These are phyloP conservation scores for Nycteola revayana DNA, from an alignment of 2,888 invertebrate species.

Conservation along the genomic window DNA sequence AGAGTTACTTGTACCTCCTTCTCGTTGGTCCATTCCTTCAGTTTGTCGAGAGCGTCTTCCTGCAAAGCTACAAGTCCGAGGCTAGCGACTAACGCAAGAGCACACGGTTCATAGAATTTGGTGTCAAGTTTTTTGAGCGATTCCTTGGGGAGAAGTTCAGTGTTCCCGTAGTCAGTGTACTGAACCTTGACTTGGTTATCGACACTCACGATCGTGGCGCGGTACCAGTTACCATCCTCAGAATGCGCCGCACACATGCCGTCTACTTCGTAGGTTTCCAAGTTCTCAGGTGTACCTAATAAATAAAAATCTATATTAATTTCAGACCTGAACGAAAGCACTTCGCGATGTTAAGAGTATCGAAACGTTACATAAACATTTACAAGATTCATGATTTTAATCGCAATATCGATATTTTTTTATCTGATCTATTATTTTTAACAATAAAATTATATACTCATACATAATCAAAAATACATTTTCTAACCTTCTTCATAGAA, in stretches of 20 bases:
- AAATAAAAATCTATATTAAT: constrained; percentile 7
- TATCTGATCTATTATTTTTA: too few relatives aligned
- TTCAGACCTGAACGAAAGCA: too few relatives aligned
- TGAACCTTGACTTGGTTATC: constrained; percentile 74
- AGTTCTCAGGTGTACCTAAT: constrained; percentile 58
- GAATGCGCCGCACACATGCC: constrained; percentile 84
- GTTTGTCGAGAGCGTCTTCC: constrained; percentile 54
- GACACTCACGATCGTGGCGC: constrained; percentile 78
- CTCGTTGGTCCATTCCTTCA: constrained; percentile 68
- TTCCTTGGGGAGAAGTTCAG: constrained; percentile 75
- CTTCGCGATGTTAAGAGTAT: too few relatives aligned
- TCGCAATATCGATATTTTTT: not conserved
- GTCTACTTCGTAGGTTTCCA: constrained; percentile 71
- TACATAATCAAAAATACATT: too few relatives aligned
- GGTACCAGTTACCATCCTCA: constrained; percentile 87
- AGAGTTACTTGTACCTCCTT: constrained; percentile 80
- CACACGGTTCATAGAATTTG: constrained; percentile 67
- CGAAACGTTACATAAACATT: too few relatives aligned
- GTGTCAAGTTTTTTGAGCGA: constrained; percentile 73
- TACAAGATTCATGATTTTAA: not conserved
- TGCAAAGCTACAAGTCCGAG: constrained; percentile 64
- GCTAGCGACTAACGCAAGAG: constrained; percentile 61
- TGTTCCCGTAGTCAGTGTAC: constrained; percentile 88
- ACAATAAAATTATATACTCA: too few relatives aligned
- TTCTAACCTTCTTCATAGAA: constrained; percentile 72